phyloP scores from a whole-genome alignment of 2,888 invertebrate genomes.

The Molorchus minor region DNA sequence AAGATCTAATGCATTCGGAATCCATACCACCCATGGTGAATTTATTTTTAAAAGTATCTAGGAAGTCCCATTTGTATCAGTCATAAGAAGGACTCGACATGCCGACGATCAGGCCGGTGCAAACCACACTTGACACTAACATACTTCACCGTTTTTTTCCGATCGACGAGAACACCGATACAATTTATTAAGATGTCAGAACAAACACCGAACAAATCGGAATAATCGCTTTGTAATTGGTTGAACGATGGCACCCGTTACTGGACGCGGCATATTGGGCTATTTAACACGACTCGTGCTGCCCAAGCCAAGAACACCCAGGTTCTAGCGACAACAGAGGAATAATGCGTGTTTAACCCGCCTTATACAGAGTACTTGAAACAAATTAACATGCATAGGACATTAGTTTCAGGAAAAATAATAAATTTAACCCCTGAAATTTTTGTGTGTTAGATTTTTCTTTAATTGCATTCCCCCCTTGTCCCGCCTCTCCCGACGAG shows the following conservation, averaged over 20 bases:
- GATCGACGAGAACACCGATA: background rate
- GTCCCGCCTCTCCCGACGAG: too few relatives aligned
- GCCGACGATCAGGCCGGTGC: background rate
- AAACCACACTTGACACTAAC: background rate
- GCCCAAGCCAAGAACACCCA: background rate
- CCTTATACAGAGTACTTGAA: background rate
- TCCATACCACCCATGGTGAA: too few relatives aligned
- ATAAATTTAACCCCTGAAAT: background rate
- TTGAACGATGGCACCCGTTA: background rate
- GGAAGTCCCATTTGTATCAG: background rate
- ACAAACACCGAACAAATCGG: background rate
- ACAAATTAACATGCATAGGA: background rate
- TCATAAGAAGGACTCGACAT: background rate
- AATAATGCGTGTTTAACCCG: background rate
- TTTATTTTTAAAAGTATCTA: too few relatives aligned
- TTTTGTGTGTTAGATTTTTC: too few relatives aligned
- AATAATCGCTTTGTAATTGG: background rate
- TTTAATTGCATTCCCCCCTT: too few relatives aligned
- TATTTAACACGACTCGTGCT: background rate
- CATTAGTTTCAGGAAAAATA: background rate
- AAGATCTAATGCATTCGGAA: too few relatives aligned
- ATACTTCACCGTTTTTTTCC: background rate
- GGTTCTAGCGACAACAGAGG: background rate
- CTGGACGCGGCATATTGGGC: background rate
- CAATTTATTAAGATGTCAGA: background rate